Conservation (phyloP, 1,140 invertebrate genomes). For the Armadillidium nasatum region DNA sequence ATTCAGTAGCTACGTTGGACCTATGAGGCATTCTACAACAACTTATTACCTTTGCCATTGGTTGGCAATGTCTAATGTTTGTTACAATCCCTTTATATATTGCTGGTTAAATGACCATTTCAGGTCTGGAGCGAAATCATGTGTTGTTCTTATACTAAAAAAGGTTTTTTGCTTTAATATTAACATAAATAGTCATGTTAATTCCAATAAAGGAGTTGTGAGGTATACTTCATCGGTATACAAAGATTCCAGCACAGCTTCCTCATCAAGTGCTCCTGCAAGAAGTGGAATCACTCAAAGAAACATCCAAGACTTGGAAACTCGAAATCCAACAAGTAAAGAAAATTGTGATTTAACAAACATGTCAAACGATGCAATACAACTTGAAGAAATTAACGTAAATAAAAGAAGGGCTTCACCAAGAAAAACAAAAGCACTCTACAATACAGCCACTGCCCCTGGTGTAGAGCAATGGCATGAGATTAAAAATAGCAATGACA, state of each 20-base stretch:
- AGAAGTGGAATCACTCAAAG: neutral
- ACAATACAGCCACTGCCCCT: no score
- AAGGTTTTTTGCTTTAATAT: conserved; percentile 18
- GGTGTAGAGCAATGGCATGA: no score
- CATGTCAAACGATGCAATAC: neutral
- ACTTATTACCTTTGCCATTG: conserved; percentile 50
- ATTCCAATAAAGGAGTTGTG: neutral
- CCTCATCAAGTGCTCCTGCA: neutral
- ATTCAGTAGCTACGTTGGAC: conserved; percentile 45
- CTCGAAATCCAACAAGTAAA: neutral
- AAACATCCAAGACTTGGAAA: neutral
- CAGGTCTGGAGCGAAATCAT: conserved; percentile 48
- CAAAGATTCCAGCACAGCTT: neutral
- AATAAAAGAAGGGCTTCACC: no score
- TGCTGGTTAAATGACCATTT: conserved; percentile 55
- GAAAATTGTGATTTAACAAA: neutral
- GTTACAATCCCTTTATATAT: conserved; percentile 58
- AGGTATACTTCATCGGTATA: neutral
- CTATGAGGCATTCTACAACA: conserved; percentile 48
- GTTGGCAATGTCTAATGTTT: conserved; percentile 55
- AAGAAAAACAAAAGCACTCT: no score
- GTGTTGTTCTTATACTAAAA: conserved; percentile 19
- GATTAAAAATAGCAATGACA: no score
- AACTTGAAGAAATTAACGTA: neutral
- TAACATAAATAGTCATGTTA: neutral